Evolutionary conservation across 2,888 invertebrate genomes (phyloP), one percentile per base, ranked within the genome.

Genomic region (Cataglyphis cursor): DNA sequence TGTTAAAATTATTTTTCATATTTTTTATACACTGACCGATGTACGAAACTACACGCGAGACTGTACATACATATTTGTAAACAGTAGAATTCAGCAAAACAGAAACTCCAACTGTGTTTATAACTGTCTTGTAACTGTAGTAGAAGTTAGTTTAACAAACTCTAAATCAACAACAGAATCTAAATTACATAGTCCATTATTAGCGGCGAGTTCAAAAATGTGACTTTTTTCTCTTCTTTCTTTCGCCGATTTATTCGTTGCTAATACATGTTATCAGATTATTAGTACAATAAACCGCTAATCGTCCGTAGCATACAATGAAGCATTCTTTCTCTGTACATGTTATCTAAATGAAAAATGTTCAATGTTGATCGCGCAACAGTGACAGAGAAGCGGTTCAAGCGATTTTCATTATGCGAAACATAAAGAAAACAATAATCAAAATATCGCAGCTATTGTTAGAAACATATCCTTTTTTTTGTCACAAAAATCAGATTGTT

Each of bases 31-130:
- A 54, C 38, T 28, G 35, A 61, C 61, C n/a, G 38, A 68, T 31
- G 44, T 73, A 82, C 44, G 81, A 85, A 83, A 87, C 65, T 61
- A 72, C 8, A n/a, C 72, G n/a, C 81, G 21, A 86, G 35, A 70
- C 64, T 84, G 41, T 76, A 75, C 54, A 70, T 57, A 75, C 54
- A 72, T 57, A 75, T 54, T 12, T 80, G 54, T 64, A 31, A 21
- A 62, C 59, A 82, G 18, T 73, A 68, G 38, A 68, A 48, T 18
- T 73, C 12, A 24, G 48, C 54, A 74, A 57, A 82, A 81, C 54
- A 44, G 72, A 24, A 57, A 72, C 51, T 75, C 15, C 75, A 51
- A 85, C 68, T 68, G 35, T 31, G 28, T 28, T 28, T 28, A 2
- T 28, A 28, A 24, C 24, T 24, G 24, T 24, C 80, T 78, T 81